These are phyloP conservation scores for Papilio glaucus DNA, from an alignment of 1,140 invertebrate genomes.

Conservation along the genomic window DNA sequence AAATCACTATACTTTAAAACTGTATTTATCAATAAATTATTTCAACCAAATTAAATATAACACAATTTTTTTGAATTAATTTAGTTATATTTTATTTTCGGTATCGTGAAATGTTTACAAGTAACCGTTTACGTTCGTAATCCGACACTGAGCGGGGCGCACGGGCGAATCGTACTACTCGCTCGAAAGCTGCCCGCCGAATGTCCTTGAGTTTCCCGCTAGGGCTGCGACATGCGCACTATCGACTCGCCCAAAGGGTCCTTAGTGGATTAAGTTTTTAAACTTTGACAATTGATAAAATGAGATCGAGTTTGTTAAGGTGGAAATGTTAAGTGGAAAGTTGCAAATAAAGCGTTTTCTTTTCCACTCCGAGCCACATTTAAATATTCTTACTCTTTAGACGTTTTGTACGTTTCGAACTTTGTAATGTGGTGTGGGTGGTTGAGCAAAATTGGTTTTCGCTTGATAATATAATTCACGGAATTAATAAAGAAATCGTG, in stretches of 20 bases:
- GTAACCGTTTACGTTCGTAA: constrained; percentile 61
- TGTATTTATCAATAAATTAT: background rate
- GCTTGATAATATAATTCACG: background rate
- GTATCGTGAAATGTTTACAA: constrained; percentile 56
- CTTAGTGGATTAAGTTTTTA: constrained; percentile 81
- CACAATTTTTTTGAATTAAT: constrained; percentile 34
- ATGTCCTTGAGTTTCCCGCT: constrained; percentile 76
- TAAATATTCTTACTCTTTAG: constrained; percentile 34
- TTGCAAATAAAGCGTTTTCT: constrained; percentile 50
- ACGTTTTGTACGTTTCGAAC: constrained; percentile 14
- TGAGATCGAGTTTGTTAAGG: constrained; percentile 73
- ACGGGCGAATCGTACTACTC: constrained; percentile 49
- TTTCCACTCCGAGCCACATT: constrained; percentile 20
- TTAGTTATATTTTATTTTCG: constrained; percentile 47
- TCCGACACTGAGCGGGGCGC: constrained; percentile 55
- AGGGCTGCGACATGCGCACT: constrained; percentile 77
- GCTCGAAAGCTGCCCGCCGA: constrained; percentile 51
- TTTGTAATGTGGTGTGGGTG: constrained; percentile 2
- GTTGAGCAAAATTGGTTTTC: constrained; percentile 26
- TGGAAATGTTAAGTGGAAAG: constrained; percentile 71
- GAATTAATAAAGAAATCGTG: background rate
- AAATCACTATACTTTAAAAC: constrained; percentile 11
- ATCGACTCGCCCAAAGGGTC: constrained; percentile 67
- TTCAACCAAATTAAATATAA: background rate
- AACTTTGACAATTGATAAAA: constrained; percentile 80